These are phyloP conservation scores for Pungitius pungitius DNA, from an alignment of 2,113 vertebrate genomes.

Conservation along the genomic window DNA sequence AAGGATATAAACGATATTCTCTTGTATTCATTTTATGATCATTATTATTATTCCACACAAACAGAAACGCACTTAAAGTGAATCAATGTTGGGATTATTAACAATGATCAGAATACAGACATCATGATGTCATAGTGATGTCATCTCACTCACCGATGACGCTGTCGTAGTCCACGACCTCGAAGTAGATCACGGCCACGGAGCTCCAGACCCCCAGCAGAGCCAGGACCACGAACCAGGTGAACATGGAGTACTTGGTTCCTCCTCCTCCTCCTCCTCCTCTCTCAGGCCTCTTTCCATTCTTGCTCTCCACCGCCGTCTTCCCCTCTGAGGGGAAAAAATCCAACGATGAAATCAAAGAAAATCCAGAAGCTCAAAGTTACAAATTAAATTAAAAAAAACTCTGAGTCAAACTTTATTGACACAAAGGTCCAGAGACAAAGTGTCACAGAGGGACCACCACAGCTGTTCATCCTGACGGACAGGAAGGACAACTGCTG, in stretches of 20 bases:
- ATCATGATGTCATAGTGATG: not conserved
- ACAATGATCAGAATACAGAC: no score
- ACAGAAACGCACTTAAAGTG: no score
- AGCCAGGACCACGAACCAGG: conserved; percentile 94
- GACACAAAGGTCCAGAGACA: not conserved
- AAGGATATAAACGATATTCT: no score
- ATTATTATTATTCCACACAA: no score
- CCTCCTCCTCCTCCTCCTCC: conserved; percentile 21
- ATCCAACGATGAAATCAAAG: no score
- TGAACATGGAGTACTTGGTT: conserved; percentile 85
- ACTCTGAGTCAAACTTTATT: not conserved
- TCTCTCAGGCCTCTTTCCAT: conserved; percentile 84
- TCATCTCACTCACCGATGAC: conserved; percentile 85
- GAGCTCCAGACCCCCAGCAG: conserved; percentile 96
- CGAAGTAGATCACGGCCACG: conserved; percentile 95
- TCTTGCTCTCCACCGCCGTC: conserved; percentile 79
- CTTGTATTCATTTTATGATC: no score
- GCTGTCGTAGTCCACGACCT: conserved; percentile 94
- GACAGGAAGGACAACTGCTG: not conserved
- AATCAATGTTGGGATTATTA: no score
- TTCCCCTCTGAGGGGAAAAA: conserved; percentile 65
- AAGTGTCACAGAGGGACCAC: not conserved
- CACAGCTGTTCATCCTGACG: conserved; percentile 22
- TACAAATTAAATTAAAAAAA: no score
- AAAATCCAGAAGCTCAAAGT: no score